Conservation (phyloP, 2,797 vertebrate species). For the Enteromius viviparus region DNA sequence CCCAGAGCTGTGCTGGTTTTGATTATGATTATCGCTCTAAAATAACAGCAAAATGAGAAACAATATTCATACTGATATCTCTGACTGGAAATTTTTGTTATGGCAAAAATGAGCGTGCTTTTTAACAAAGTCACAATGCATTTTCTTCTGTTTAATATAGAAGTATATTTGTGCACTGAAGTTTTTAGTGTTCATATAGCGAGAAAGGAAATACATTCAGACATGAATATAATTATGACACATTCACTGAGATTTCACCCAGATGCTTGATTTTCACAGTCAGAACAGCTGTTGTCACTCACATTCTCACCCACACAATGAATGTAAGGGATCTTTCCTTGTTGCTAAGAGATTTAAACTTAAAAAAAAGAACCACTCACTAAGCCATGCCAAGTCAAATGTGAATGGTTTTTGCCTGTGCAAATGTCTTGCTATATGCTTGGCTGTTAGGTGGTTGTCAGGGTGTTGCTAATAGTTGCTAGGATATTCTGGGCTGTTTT, state of each 20-base stretch:
- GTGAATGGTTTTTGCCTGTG: neutral
- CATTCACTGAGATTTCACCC: neutral
- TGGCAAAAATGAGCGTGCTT: neutral
- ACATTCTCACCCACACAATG: constrained; percentile 28
- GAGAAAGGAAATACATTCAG: neutral
- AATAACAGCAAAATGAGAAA: constrained; percentile 6
- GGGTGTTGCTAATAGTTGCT: neutral
- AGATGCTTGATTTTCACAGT: constrained; percentile 8
- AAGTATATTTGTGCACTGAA: neutral
- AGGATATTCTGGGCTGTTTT: neutral
- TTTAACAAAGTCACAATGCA: neutral
- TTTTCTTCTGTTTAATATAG: neutral
- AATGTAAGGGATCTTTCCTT: constrained; percentile 8
- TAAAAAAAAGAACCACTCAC: constrained; percentile 13
- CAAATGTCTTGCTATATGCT: neutral
- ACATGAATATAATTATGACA: neutral
- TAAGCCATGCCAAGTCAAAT: neutral
- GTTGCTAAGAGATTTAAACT: constrained; percentile 8
- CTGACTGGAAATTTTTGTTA: neutral
- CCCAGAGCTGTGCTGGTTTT: constrained; percentile 48
- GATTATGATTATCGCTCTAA: constrained; percentile 21
- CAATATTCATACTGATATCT: neutral
- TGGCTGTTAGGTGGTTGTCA: neutral
- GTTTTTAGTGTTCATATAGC: neutral
- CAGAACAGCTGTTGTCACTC: constrained; percentile 25